Conservation (phyloP, 2,797 vertebrate species). For the Smutsia gigantea region DNA sequence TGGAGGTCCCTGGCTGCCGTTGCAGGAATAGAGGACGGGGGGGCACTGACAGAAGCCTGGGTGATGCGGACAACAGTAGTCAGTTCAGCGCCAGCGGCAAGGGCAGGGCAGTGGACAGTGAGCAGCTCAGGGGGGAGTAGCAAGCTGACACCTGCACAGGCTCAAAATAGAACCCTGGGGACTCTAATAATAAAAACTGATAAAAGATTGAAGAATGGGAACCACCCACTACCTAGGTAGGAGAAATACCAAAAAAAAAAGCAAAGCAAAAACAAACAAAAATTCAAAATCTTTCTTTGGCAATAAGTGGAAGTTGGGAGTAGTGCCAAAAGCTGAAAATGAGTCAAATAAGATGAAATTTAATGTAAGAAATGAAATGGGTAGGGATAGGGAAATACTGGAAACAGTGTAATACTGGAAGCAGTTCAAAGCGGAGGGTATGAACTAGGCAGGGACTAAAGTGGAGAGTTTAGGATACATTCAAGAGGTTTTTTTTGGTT, state of each 20-base stretch:
- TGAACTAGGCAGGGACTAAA: background rate
- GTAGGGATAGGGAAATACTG: background rate
- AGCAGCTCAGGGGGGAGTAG: accelerated
- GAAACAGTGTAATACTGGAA: background rate
- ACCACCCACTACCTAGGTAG: no score
- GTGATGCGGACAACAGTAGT: background rate
- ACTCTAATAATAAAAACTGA: background rate
- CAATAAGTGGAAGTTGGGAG: background rate
- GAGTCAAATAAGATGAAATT: background rate
- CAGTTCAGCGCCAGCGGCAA: accelerated
- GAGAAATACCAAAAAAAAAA: background rate
- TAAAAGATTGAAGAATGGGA: background rate
- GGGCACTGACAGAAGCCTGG: background rate
- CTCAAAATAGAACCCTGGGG: background rate
- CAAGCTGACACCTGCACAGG: background rate
- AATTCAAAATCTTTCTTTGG: background rate
- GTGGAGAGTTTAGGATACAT: background rate
- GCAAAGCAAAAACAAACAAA: no score
- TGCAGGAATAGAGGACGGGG: background rate
- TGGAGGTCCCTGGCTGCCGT: accelerated
- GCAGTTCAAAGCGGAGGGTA: background rate
- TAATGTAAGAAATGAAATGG: background rate
- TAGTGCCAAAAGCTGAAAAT: background rate
- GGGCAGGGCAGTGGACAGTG: background rate
- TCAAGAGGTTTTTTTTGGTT: background rate